A percentile compares a stretch with the other conserved stretches of the same genome.
Evolutionary conservation across 2,113 vertebrate genomes (phyloP).

Genomic region (Sporophila hypoxantha): DNA sequence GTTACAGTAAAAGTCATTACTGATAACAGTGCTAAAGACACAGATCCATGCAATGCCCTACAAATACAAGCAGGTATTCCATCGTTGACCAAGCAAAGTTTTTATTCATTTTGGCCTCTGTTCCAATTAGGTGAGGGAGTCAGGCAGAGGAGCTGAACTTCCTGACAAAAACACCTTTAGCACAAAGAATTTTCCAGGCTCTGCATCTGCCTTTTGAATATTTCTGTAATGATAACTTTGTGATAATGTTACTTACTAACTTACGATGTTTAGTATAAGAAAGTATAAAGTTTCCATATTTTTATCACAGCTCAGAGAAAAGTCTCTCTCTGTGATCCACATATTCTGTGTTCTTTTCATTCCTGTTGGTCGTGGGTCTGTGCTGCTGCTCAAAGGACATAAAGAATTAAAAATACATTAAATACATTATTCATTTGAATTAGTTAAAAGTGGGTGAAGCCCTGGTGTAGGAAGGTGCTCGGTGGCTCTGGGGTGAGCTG

Average conservation of each 20-base stretch:
- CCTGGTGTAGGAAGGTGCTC: neutral
- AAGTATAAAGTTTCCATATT: neutral
- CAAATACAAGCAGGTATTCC: neutral
- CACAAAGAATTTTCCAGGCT: neutral
- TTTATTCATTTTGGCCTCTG: neutral
- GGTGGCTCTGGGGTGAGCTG: neutral
- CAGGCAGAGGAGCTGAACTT: neutral
- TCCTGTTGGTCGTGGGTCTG: rapidly evolving
- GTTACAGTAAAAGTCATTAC: neutral
- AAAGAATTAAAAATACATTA: neutral
- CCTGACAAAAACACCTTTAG: neutral
- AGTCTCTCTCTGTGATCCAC: neutral
- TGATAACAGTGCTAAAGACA: neutral
- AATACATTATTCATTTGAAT: neutral
- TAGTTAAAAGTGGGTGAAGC: neutral
- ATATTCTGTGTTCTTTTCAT: neutral
- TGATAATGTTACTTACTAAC: neutral
- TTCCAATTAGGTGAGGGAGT: neutral
- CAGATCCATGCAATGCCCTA: neutral
- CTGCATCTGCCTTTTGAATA: neutral
- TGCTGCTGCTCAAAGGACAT: neutral
- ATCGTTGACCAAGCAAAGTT: neutral
- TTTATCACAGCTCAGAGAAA: neutral
- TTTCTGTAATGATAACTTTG: neutral
- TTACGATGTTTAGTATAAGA: neutral